These are phyloP conservation scores for Neria commutata DNA, from an alignment of 2,888 invertebrate species.

Conservation along the genomic window DNA sequence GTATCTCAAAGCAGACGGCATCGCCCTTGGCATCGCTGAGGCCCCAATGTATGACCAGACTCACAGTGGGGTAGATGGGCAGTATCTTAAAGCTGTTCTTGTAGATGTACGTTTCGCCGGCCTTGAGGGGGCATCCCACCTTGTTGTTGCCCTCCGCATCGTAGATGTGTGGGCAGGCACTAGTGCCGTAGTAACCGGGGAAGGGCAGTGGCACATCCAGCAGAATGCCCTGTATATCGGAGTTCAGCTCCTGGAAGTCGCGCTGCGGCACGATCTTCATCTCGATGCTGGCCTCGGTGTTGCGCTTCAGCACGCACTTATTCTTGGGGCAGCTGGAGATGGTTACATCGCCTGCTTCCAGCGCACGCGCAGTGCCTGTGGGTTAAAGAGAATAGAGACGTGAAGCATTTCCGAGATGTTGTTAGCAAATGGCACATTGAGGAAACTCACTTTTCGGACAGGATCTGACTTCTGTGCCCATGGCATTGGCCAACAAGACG, in stretches of 20 bases:
- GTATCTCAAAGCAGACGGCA: slow-evolving; percentile 72
- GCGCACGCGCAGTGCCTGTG: slow-evolving; percentile 61
- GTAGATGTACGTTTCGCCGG: slow-evolving; percentile 72
- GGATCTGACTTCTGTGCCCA: slow-evolving; percentile 44
- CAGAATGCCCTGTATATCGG: slow-evolving; percentile 70
- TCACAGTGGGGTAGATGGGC: slow-evolving; percentile 64
- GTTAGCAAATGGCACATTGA: not conserved
- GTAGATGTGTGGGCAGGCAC: slow-evolving; percentile 71
- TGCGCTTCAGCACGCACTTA: slow-evolving; percentile 72
- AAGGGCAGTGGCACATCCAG: slow-evolving; percentile 73
- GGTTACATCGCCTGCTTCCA: slow-evolving; percentile 63
- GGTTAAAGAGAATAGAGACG: slow-evolving; percentile 2
- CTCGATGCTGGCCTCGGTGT: slow-evolving; percentile 65
- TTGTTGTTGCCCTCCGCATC: slow-evolving; percentile 67
- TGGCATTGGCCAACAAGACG: slow-evolving; percentile 29
- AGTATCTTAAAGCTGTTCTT: slow-evolving; percentile 69
- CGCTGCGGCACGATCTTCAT: slow-evolving; percentile 68
- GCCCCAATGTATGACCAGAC: slow-evolving; percentile 71
- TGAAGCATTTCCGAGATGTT: not conserved
- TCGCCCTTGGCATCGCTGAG: slow-evolving; percentile 63
- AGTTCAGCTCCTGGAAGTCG: slow-evolving; percentile 66
- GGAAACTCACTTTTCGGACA: slow-evolving; percentile 49
- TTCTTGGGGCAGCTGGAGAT: slow-evolving; percentile 69
- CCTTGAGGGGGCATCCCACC: slow-evolving; percentile 72
- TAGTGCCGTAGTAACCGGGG: slow-evolving; percentile 74